Percentiles rank a stretch among this genome's conserved stretches.
phyloP scores from a whole-genome alignment of 2,113 vertebrate genomes.

The Cranoglanis bouderius region DNA sequence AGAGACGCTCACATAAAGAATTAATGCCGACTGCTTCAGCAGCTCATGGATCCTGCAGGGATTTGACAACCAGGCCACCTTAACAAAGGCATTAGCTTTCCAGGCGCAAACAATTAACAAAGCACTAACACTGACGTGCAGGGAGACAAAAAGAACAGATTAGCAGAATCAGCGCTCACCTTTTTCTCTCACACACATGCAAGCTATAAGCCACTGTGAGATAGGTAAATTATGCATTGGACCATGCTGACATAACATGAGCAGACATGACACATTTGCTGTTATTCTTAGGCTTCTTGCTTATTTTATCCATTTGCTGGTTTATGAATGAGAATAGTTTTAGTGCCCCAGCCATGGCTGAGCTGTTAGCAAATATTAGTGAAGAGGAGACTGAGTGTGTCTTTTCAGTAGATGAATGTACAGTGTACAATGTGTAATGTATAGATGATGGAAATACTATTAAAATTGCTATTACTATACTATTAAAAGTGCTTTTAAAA shows the following conservation, averaged over 20 bases:
- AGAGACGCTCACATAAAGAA: slow-evolving; percentile 55
- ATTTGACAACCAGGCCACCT: slow-evolving; percentile 65
- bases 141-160: slow-evolving; percentile 64
- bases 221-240: slow-evolving; percentile 48
- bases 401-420: slow-evolving; percentile 43
- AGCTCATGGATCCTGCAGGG: slow-evolving; percentile 43
- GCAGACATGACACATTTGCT: slow-evolving; percentile 58
- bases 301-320: slow-evolving; percentile 54
- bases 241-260: slow-evolving; percentile 58
- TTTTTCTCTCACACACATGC: slow-evolving; percentile 28
- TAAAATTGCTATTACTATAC: neutral
- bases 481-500: neutral
- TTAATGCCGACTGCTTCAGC: slow-evolving; percentile 51
- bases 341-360: slow-evolving; percentile 53
- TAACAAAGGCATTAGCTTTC: slow-evolving; percentile 72
- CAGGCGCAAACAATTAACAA: slow-evolving; percentile 71
- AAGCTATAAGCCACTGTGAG: neutral
- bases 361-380: slow-evolving; percentile 54
- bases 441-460: slow-evolving; percentile 1
- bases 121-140: slow-evolving; percentile 61
- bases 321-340: slow-evolving; percentile 62
- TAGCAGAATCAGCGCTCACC: slow-evolving; percentile 47
- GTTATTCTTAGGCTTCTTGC: slow-evolving; percentile 50
- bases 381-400: slow-evolving; percentile 63
- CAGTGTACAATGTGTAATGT: neutral